Base-by-base conservation (phyloP, 2,888 invertebrate species). In the Junonia oenone region DNA sequence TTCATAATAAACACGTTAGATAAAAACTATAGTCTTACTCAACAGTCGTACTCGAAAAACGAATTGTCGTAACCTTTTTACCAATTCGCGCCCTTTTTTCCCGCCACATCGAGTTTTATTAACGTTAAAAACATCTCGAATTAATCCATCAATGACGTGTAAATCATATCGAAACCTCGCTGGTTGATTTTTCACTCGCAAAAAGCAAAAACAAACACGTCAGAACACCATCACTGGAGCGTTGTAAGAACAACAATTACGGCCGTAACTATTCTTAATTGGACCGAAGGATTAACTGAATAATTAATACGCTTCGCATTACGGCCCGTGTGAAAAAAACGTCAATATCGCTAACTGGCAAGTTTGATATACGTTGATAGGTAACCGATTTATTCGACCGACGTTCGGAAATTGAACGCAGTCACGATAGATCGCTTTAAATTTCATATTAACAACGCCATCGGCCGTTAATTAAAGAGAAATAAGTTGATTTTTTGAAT, bases 211-310 rank as follows among this genome's bases (percentile, higher is more conserved):
- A 60, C 55, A 55, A 60, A 60, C 55, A 60, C 52, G 60, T 58
- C 55, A 58, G 60, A 49, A 55, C 52, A 40, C 55, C 64, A 67
- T 78, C 76, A 76, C 80, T 82, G 75, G 82, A 60, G 58, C 79
- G 77, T 83, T 75, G 78, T 75, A 78, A 75, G 75, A 74, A 72
- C 70, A 77, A 78, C 80, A 77, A 83, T 82, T 81, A 75, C 72
- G 66, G 68, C 72, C 65, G 73, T 76, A 76, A 78, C 75, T 73
- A 74, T 75, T 75, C 71, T 79, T 86, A 85, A 86, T 87, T 86
- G 83, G 81, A 75, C 69, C 72, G 71, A 75, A 71, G 76, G 76
- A 77, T 80, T 78, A 77, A 77, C 72, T 73, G 74, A 76, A 81
- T 83, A 78, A 82, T 82, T 76, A 83, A 79, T 69, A 69, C 22